Conservation (phyloP, 2,888 invertebrate genomes). For the Catocala sponsa region DNA sequence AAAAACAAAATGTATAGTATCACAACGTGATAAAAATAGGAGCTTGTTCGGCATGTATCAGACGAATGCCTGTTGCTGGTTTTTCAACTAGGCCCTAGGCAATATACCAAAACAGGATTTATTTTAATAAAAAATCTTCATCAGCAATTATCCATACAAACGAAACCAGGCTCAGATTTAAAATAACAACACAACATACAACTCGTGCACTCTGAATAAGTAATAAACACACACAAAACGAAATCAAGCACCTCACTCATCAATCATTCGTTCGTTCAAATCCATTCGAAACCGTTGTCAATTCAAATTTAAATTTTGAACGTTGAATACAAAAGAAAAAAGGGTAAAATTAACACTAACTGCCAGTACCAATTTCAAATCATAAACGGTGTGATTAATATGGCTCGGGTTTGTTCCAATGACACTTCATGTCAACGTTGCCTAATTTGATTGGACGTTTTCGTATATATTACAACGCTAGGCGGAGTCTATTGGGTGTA, state of each 20-base stretch:
- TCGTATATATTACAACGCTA: constrained; percentile 76
- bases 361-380: constrained; percentile 55
- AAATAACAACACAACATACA: constrained; percentile 5
- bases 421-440: constrained; percentile 76
- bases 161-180: not conserved
- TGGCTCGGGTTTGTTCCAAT: constrained; percentile 61
- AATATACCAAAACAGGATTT: too few relatives aligned
- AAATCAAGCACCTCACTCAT: constrained; percentile 44
- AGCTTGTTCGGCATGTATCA: too few relatives aligned
- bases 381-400: constrained; percentile 75
- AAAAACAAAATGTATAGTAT: too few relatives aligned
- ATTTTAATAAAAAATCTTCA: not conserved
- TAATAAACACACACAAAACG: constrained; percentile 31
- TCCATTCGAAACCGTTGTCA: constrained; percentile 61
- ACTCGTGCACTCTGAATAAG: constrained; percentile 19
- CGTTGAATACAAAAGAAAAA: constrained; percentile 49
- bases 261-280: constrained; percentile 54
- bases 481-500: constrained; percentile 78
- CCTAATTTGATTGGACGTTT: constrained; percentile 85
- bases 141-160: constrained; percentile 1
- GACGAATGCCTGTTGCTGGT: too few relatives aligned
- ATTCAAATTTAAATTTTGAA: constrained; percentile 63
- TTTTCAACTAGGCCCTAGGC: too few relatives aligned
- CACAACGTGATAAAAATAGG: too few relatives aligned
- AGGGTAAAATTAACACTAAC: constrained; percentile 57